A percentile compares a stretch with the other conserved stretches of the same genome.
Evolutionary conservation across 2,888 invertebrate genomes (phyloP).

Genomic region (Geotrupes spiniger): DNA sequence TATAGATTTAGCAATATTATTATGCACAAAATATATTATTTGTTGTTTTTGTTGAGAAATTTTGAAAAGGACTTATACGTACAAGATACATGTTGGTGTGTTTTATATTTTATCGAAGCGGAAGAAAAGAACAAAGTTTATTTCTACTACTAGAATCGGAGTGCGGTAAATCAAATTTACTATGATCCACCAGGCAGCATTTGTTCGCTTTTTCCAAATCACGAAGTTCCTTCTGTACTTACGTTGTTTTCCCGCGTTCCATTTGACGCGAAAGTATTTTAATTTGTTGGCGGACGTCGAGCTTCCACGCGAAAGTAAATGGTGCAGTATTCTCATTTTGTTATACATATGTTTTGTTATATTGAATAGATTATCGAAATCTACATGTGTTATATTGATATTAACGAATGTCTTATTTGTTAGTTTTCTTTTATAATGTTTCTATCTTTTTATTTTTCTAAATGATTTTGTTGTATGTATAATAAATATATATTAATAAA

Average conservation of each 20-base stretch:
- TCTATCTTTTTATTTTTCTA: slow-evolving; percentile 13
- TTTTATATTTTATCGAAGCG: slow-evolving; percentile 27
- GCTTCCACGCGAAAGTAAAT: too few species aligned
- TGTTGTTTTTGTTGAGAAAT: slow-evolving; percentile 35
- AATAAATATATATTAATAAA: slow-evolving; percentile 16
- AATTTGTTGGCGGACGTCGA: too few species aligned
- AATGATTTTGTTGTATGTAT: slow-evolving; percentile 16
- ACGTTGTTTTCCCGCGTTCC: too few species aligned
- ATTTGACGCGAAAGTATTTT: too few species aligned
- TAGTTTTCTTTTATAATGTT: slow-evolving; percentile 11
- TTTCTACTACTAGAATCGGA: background rate
- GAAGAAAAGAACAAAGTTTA: slow-evolving; percentile 4
- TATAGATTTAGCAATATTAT: slow-evolving; percentile 41
- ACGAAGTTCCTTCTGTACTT: too few species aligned
- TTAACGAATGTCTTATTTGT: slow-evolving; percentile 16
- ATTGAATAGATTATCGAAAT: background rate
- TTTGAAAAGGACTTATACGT: slow-evolving; percentile 23
- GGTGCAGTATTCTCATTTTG: too few species aligned
- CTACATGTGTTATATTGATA: slow-evolving; percentile 12
- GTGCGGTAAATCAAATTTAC: slow-evolving; percentile 6
- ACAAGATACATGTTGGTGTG: slow-evolving; percentile 26
- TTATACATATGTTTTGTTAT: too few species aligned
- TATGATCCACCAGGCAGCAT: too few species aligned
- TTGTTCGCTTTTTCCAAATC: too few species aligned
- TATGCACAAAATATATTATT: slow-evolving; percentile 41